These are phyloP conservation scores for Malurus splendens DNA, from an alignment of 2,797 vertebrate species.

Conservation along the genomic window DNA sequence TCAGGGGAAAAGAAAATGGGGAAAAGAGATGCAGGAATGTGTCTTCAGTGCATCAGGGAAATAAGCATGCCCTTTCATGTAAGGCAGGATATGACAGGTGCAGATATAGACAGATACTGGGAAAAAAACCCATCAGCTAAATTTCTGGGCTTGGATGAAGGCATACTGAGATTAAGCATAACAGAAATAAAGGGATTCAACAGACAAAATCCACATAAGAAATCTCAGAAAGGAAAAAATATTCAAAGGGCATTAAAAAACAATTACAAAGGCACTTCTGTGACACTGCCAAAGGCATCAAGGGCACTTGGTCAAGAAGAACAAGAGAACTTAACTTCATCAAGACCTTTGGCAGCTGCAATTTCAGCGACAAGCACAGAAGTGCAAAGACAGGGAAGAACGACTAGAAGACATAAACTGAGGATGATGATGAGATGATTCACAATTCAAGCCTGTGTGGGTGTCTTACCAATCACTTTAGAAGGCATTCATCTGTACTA, in stretches of 20 bases:
- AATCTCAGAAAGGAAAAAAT: background rate
- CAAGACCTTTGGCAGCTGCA: background rate
- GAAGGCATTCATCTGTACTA: background rate
- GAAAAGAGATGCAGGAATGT: background rate
- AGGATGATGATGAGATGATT: background rate
- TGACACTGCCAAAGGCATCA: background rate
- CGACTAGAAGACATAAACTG: background rate
- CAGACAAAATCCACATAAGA: background rate
- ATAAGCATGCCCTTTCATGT: background rate
- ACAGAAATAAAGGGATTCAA: background rate
- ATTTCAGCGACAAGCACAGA: background rate
- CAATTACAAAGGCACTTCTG: background rate
- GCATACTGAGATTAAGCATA: background rate
- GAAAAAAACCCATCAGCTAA: background rate
- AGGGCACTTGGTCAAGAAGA: background rate
- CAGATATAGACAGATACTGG: background rate
- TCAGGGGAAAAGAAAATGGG: background rate
- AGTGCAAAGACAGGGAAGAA: background rate
- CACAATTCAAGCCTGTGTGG: background rate
- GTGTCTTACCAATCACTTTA: background rate
- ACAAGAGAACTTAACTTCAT: background rate
- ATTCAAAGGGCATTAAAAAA: background rate
- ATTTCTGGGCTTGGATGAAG: background rate
- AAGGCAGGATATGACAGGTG: background rate
- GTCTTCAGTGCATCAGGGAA: background rate